Evolutionary conservation across 92 coral and sea anemone species (phyloP).

Genomic region (Epizoanthus fatuus): DNA sequence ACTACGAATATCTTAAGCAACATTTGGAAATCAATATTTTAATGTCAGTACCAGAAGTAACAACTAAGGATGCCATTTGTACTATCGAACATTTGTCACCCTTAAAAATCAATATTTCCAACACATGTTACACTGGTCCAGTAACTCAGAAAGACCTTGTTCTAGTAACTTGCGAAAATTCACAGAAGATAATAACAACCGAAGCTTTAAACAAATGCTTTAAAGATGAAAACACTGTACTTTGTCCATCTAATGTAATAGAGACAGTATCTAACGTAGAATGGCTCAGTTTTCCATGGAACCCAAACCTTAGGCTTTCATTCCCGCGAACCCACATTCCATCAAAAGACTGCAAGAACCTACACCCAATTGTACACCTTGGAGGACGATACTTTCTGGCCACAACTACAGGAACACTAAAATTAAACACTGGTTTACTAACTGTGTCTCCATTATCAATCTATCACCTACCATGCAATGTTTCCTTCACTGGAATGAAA

Average conservation of each 20-base stretch:
- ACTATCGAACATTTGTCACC: slow-evolving; percentile 55
- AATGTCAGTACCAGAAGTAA: slow-evolving; percentile 42
- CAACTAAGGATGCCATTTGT: slow-evolving; percentile 19
- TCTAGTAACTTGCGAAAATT: slow-evolving; percentile 21
- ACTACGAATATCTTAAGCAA: slow-evolving; percentile 25
- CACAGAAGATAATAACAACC: slow-evolving; percentile 3
- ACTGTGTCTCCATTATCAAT: slow-evolving; percentile 26
- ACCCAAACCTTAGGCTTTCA: background rate
- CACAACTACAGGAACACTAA: slow-evolving; percentile 36
- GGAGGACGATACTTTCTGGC: slow-evolving; percentile 58
- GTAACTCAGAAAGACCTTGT: slow-evolving; percentile 38
- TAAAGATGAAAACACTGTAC: background rate
- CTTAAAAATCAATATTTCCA: slow-evolving; percentile 48
- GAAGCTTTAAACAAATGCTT: slow-evolving; percentile 33
- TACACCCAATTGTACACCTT: slow-evolving; percentile 44
- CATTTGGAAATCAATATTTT: slow-evolving; percentile 27
- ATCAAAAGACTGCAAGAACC: slow-evolving; percentile 19
- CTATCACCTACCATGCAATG: slow-evolving; percentile 63
- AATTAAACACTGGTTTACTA: slow-evolving; percentile 19
- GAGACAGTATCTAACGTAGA: slow-evolving; percentile 17
- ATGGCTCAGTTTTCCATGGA: slow-evolving; percentile 71
- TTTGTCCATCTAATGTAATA: slow-evolving; percentile 40
- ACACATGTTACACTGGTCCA: slow-evolving; percentile 54
- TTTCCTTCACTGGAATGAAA: slow-evolving; percentile 25
- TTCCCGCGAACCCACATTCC: slow-evolving; percentile 43